phyloP scores from a whole-genome alignment of 1,140 invertebrate species.

The Procambarus clarkii region DNA sequence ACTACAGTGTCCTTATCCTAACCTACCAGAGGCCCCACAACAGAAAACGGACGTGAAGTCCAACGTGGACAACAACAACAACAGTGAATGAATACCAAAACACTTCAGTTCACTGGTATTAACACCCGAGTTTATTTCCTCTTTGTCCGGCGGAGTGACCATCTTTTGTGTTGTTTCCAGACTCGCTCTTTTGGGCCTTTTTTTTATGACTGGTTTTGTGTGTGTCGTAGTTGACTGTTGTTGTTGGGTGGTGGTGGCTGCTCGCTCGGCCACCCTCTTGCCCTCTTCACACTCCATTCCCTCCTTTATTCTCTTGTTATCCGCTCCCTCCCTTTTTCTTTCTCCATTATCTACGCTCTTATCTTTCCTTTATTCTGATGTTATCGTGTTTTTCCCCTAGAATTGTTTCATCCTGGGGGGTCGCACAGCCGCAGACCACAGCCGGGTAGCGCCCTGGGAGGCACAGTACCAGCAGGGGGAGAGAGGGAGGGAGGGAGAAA shows the following conservation, averaged over 20 bases:
- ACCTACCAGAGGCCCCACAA: too few relatives aligned
- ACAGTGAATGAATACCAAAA: background rate
- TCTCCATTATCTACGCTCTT: constrained; percentile 29
- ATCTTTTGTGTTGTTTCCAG: constrained; percentile 11
- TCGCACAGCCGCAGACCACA: background rate
- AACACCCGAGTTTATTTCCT: constrained; percentile 24
- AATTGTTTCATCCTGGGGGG: background rate
- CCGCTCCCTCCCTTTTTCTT: background rate
- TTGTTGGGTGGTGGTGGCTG: background rate
- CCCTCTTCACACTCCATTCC: constrained; percentile 9
- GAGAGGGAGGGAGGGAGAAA: background rate
- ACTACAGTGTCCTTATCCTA: too few relatives aligned
- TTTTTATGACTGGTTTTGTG: background rate
- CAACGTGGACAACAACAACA: background rate
- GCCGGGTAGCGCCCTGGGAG: background rate
- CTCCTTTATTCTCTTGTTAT: background rate
- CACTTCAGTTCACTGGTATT: background rate
- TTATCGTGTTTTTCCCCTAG: background rate
- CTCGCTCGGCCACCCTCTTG: constrained; percentile 10
- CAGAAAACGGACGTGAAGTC: too few relatives aligned
- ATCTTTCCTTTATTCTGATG: background rate
- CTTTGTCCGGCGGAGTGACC: constrained; percentile 23
- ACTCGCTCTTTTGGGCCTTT: background rate
- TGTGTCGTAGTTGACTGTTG: background rate
- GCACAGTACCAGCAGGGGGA: background rate